Base-by-base conservation (phyloP, 1,140 invertebrate genomes). In the Spodoptera frugiperda region DNA sequence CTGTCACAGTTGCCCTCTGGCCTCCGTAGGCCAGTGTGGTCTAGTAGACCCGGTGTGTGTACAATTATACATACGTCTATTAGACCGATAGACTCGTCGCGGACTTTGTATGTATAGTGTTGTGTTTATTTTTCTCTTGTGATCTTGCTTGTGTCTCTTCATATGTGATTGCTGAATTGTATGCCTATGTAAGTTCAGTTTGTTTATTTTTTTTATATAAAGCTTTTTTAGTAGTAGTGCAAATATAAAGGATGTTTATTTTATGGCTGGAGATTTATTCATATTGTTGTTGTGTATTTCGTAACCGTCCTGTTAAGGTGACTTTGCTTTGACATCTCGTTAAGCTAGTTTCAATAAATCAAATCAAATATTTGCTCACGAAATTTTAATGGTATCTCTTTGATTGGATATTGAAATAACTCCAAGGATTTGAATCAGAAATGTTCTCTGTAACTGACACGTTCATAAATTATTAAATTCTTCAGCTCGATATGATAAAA, bases 1-100 rank as follows among this genome's bases (percentile, higher is more conserved):
- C 88, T 86, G 86, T 91, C 84, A 89, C 91, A 91, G 92, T 91
- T 82, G 81, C 84, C 84, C 83, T 83, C 78, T 67, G 85, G 78
- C 84, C 87, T 77, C 86, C 81, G 81, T 49, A 46, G 63, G 77
- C 78, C 77, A 75, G 83, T 76, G 79, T 85, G 81, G 84, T 84
- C 81, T 76, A 70, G 30, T 53, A 72, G 78, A 78, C 79, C 78
- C 14, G 4, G n/a, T 25, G 14, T 49, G 11, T 21, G 21, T 48
- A 14, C 17, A 11, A 59, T 61, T 17, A 1, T 14, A 61, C 57
- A 30, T 15, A 9, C 57, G 57, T 9, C n/a, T 15, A n/a, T 39
- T 11, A 17, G n/a, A 14, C 30, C 57, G 4, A 8, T 39, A 19
- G 15, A 63, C 59, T 63, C 59, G 1, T 11, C n/a, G 3, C 10